Conservation (phyloP, 1,140 invertebrate genomes). For the Saxidomus purpurata region DNA sequence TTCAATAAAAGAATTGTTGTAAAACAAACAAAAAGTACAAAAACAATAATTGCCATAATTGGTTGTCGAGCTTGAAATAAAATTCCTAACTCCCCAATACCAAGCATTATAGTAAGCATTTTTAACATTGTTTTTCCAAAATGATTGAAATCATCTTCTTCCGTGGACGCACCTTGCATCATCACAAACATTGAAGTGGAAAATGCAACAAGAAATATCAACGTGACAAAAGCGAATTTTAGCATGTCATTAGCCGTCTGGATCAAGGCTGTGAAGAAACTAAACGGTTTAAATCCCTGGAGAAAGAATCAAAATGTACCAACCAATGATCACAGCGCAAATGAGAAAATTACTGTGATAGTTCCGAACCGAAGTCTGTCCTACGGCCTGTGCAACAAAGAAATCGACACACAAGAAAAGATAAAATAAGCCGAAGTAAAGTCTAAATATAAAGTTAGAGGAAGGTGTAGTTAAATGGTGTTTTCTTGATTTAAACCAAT, state of each 20-base stretch:
- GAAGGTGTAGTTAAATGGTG: background rate
- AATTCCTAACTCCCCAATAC: background rate
- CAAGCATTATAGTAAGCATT: conserved; percentile 12
- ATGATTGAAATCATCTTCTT: background rate
- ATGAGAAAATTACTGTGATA: conserved; percentile 53
- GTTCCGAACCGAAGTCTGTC: background rate
- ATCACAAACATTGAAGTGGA: background rate
- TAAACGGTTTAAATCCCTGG: conserved; percentile 60
- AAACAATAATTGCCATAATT: background rate
- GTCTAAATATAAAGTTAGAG: conserved; percentile 44
- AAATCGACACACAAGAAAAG: conserved; percentile 68
- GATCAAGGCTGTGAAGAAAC: conserved; percentile 74
- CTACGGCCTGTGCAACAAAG: background rate
- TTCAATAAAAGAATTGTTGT: conserved; percentile 11
- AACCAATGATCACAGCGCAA: conserved; percentile 68
- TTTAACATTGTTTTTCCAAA: background rate
- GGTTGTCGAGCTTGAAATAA: background rate
- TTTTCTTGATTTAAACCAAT: background rate
- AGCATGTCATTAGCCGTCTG: conserved; percentile 56
- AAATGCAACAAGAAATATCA: background rate
- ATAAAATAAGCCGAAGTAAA: conserved; percentile 69
- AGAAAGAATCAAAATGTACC: conserved; percentile 72
- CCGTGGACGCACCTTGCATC: background rate
- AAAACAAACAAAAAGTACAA: too few species aligned
- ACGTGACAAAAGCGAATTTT: background rate